A percentile compares a stretch with the other conserved stretches of the same genome.
Evolutionary conservation across 2,113 vertebrate genomes (phyloP).

Genomic region (Thinocorus orbignyianus): DNA sequence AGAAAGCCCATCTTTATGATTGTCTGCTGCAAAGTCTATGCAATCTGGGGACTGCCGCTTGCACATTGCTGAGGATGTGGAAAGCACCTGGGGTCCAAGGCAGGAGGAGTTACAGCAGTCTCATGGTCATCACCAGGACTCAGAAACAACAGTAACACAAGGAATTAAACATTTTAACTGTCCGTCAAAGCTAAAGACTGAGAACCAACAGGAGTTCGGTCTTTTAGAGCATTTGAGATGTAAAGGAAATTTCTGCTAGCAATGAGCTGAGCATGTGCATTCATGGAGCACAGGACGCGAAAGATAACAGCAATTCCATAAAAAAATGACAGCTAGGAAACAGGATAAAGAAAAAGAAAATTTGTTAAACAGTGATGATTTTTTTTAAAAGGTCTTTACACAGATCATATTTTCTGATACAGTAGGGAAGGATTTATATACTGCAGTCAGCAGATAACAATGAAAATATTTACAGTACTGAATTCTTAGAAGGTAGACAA

Average conservation of each 20-base stretch:
- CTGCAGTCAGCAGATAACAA: neutral
- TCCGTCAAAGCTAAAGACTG: neutral
- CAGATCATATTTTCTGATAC: neutral
- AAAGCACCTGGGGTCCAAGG: neutral
- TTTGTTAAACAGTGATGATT: neutral
- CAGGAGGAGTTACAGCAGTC: neutral
- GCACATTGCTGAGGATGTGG: neutral
- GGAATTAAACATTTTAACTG: neutral
- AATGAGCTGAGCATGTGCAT: neutral
- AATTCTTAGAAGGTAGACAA: neutral
- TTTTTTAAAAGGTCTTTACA: conserved; percentile 18
- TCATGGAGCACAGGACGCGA: neutral
- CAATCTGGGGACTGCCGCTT: accelerated
- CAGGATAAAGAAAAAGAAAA: neutral
- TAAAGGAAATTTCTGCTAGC: neutral
- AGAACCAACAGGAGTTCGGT: neutral
- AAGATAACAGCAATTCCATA: neutral
- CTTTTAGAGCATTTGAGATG: accelerated
- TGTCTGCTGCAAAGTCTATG: neutral
- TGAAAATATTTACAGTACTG: neutral
- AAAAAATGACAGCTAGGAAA: neutral
- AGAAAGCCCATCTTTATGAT: neutral
- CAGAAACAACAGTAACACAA: neutral
- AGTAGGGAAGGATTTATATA: neutral
- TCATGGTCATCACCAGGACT: neutral